These are phyloP conservation scores for Toxotes jaculatrix DNA, from an alignment of 2,113 vertebrate species.

Conservation along the genomic window DNA sequence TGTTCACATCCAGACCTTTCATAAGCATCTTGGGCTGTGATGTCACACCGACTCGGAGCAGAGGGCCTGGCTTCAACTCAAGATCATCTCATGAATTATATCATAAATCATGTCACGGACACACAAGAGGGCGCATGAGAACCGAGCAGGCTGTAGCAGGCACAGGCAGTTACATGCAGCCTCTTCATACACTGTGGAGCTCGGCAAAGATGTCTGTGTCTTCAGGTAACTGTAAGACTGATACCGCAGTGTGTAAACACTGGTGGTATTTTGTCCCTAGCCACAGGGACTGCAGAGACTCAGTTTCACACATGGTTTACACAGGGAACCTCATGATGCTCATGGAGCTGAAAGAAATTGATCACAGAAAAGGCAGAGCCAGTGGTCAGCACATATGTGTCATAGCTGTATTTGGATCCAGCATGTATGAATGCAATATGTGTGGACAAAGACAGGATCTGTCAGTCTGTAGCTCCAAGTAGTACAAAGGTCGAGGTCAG, in stretches of 20 bases:
- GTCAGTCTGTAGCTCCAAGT: conserved; percentile 1
- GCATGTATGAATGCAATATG: not conserved
- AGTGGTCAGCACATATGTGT: too few relatives aligned
- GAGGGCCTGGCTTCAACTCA: not conserved
- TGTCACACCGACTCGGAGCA: not conserved
- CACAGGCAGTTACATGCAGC: not conserved
- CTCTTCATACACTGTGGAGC: too few relatives aligned
- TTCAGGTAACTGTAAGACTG: too few relatives aligned
- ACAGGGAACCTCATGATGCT: too few relatives aligned
- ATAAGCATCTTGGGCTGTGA: conserved; percentile 7
- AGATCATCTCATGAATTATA: conserved; percentile 26
- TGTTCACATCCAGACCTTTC: conserved; percentile 26
- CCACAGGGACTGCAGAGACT: too few relatives aligned
- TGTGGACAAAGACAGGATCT: conserved; percentile 5
- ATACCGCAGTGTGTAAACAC: not conserved
- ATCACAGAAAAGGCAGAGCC: too few relatives aligned
- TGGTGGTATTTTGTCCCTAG: not conserved
- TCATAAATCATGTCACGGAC: not conserved
- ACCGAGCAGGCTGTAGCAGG: not conserved
- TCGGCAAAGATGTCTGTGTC: too few relatives aligned
- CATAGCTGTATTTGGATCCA: not conserved
- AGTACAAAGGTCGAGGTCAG: conserved; percentile 55
- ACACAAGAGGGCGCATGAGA: conserved; percentile 1
- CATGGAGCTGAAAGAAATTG: too few relatives aligned
- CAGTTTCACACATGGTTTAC: too few relatives aligned